Conservation (phyloP, 2,888 invertebrate genomes). For the Eupithecia pulchellata region DNA sequence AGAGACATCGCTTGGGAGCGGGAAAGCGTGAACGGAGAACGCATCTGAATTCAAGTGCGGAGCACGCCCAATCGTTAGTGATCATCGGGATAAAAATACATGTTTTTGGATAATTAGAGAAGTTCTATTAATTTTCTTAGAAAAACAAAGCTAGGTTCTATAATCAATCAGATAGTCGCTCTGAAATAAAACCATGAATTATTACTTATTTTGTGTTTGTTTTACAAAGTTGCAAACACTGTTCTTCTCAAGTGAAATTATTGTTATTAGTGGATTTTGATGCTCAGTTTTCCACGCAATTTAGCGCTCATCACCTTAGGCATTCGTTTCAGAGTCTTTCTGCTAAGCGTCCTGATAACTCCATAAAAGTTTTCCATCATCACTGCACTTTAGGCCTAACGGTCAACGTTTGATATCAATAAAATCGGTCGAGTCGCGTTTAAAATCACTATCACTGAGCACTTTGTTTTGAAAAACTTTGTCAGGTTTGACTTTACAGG, state of each 20-base stretch:
- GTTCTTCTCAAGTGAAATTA: too few species aligned
- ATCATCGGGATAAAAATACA: neutral
- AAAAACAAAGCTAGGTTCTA: neutral
- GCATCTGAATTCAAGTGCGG: conserved; percentile 42
- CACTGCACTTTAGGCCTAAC: conserved; percentile 16
- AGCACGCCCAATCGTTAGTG: conserved; percentile 19
- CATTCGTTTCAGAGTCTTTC: conserved; percentile 78
- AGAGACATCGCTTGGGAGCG: conserved; percentile 51
- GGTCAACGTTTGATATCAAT: conserved; percentile 43
- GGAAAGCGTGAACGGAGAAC: conserved; percentile 72
- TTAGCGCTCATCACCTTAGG: conserved; percentile 61
- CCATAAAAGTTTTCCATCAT: conserved; percentile 78
- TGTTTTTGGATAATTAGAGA: too few species aligned
- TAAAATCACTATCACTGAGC: conserved; percentile 7
- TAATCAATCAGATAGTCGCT: neutral
- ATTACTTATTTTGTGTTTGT: neutral
- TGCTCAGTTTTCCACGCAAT: neutral
- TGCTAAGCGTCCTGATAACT: conserved; percentile 75
- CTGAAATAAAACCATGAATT: neutral
- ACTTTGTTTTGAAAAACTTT: neutral
- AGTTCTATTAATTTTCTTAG: neutral
- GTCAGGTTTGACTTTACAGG: neutral
- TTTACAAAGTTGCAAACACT: neutral
- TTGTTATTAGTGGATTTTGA: neutral
- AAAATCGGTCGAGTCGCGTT: conserved; percentile 28